Conservation (phyloP, 1,140 invertebrate species). For the Aphaenogaster ashmeadi region DNA sequence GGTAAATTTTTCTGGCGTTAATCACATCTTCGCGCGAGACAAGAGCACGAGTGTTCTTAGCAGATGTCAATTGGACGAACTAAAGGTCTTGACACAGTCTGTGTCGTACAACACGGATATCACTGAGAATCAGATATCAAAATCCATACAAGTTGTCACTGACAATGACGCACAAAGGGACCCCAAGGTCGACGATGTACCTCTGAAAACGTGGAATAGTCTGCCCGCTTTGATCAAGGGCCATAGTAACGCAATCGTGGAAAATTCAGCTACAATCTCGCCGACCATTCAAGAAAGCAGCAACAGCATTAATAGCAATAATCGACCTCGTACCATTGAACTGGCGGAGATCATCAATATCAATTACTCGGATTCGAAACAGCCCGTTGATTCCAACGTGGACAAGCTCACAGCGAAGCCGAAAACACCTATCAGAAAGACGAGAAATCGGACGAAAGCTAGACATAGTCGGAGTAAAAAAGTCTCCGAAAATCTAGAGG, state of each 20-base stretch:
- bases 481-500: conserved; percentile 55
- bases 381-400: conserved; percentile 19
- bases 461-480: conserved; percentile 47
- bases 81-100: conserved; percentile 27
- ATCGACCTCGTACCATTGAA: conserved; percentile 63
- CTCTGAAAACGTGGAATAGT: conserved; percentile 81
- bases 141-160: not conserved
- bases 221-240: conserved; percentile 75
- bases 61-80: conserved; percentile 61
- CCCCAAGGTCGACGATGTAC: conserved; percentile 50
- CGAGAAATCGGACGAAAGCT: conserved; percentile 58
- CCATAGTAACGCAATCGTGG: conserved; percentile 31
- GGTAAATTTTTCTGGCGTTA: conserved; percentile 75
- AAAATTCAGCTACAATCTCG: conserved; percentile 37
- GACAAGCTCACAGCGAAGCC: conserved; percentile 44
- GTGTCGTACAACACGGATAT: not conserved
- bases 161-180: conserved; percentile 20
- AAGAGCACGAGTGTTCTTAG: conserved; percentile 24
- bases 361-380: conserved; percentile 78
- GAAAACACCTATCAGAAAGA: conserved; percentile 62
- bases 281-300: conserved; percentile 8
- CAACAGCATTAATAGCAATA: conserved; percentile 38
- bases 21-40: conserved; percentile 46
- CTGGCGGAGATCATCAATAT: conserved; percentile 81
- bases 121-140: not conserved